phyloP scores from a whole-genome alignment of 2,888 invertebrate species.

The Pristionchus exspectatus region DNA sequence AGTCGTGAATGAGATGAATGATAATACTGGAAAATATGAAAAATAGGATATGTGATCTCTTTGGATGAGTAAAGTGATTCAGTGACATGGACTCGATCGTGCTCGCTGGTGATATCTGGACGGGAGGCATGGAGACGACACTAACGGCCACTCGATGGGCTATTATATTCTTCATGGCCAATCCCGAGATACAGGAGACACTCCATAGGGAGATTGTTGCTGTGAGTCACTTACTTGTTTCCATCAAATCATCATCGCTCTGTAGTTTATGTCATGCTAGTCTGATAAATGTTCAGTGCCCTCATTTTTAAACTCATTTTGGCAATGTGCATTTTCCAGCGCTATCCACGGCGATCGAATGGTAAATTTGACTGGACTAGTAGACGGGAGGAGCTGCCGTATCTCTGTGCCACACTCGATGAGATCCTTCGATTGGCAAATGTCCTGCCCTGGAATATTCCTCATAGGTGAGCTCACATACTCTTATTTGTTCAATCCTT shows the following conservation, averaged over 20 bases:
- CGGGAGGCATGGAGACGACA: constrained; percentile 78
- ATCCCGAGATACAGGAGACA: constrained; percentile 71
- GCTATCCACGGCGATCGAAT: not conserved
- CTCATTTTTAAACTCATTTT: not conserved
- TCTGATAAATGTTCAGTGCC: not conserved
- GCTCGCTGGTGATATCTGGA: constrained; percentile 77
- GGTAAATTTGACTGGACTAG: not conserved
- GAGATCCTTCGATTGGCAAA: constrained; percentile 75
- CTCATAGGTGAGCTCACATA: constrained; percentile 67
- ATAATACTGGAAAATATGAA: not conserved
- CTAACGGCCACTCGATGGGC: constrained; percentile 76
- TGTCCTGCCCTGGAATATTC: constrained; percentile 77
- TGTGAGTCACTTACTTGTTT: too few species aligned
- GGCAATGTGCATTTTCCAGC: not conserved
- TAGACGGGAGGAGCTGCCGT: constrained; percentile 58
- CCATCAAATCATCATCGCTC: too few species aligned
- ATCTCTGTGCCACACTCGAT: constrained; percentile 71
- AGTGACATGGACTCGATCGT: constrained; percentile 72
- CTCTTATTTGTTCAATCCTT: not conserved
- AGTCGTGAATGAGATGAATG: not conserved
- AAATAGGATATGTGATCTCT: not conserved
- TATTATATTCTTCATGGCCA: constrained; percentile 72
- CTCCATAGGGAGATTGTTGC: constrained; percentile 60
- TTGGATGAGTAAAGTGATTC: not conserved
- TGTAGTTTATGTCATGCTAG: too few species aligned